These are phyloP conservation scores for Eulemur mongoz DNA, from an alignment of 2,797 vertebrate genomes.

Conservation along the genomic window DNA sequence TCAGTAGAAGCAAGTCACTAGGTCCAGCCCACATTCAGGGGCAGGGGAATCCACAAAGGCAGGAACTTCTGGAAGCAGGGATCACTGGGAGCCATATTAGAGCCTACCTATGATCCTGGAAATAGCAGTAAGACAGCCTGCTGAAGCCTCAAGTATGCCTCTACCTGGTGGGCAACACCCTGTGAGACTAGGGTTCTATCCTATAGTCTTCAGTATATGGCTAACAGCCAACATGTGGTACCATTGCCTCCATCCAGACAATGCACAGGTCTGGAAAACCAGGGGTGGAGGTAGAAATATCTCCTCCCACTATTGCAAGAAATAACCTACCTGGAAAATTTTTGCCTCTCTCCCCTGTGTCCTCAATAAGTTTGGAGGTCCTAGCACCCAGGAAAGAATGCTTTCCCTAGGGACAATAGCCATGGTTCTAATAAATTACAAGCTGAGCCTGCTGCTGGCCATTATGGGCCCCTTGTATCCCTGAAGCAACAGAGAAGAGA, in stretches of 20 bases:
- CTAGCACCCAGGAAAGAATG: background rate
- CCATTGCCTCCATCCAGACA: background rate
- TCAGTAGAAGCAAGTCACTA: background rate
- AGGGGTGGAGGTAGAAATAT: background rate
- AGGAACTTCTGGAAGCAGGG: background rate
- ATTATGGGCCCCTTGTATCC: background rate
- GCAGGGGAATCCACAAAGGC: background rate
- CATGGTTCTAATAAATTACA: background rate
- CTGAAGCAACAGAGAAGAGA: background rate
- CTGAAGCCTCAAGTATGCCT: background rate
- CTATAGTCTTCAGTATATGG: background rate
- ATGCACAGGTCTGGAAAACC: background rate
- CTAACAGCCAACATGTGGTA: background rate
- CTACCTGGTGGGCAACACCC: background rate
- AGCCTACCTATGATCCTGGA: background rate
- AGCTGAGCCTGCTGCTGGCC: background rate
- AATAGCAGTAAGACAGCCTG: background rate
- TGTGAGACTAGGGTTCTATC: background rate
- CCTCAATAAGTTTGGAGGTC: background rate
- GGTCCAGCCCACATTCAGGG: background rate
- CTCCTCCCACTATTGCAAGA: background rate
- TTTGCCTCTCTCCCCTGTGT: background rate
- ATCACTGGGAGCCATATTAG: background rate
- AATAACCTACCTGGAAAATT: background rate
- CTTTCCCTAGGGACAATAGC: background rate